A percentile compares a stretch with the other conserved stretches of the same genome.
phyloP scores from a whole-genome alignment of 2,113 vertebrate species.

The Phoenicopterus ruber region DNA sequence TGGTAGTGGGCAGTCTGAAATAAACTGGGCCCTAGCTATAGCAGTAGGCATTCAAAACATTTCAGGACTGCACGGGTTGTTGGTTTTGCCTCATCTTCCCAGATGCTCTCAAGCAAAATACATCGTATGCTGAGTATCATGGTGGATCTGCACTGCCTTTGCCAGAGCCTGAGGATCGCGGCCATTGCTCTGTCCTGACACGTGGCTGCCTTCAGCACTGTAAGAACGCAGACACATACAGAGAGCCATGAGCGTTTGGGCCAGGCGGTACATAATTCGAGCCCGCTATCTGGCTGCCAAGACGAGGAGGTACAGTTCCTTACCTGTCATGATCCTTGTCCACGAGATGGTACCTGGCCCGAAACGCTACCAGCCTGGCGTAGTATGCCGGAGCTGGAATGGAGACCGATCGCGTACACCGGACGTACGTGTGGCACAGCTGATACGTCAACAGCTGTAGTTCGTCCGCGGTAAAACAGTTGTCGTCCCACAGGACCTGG shows the following conservation, averaged over 20 bases:
- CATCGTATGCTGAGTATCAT: constrained; percentile 98
- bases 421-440: constrained; percentile 96
- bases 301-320: neutral
- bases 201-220: constrained; percentile 97
- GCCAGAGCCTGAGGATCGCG: constrained; percentile 95
- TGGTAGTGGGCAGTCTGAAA: constrained; percentile 83
- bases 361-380: constrained; percentile 92
- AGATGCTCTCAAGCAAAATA: constrained; percentile 90
- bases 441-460: constrained; percentile 97
- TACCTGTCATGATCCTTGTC: constrained; percentile 99
- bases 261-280: neutral
- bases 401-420: constrained; percentile 95
- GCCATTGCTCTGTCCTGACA: constrained; percentile 97
- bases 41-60: constrained; percentile 56
- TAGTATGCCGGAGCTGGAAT: constrained; percentile 98
- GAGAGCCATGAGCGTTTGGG: neutral
- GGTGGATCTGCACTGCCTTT: constrained; percentile 98
- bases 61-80: constrained; percentile 63
- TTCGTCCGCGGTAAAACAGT: constrained; percentile 96
- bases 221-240: constrained; percentile 35
- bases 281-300: neutral
- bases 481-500: constrained; percentile 98
- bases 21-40: constrained; percentile 53
- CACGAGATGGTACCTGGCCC: constrained; percentile 96
- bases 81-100: constrained; percentile 43